A percentile compares a stretch with the other conserved stretches of the same genome.
phyloP scores from a whole-genome alignment of 2,113 vertebrate genomes.

The Pollimyrus isidori region DNA sequence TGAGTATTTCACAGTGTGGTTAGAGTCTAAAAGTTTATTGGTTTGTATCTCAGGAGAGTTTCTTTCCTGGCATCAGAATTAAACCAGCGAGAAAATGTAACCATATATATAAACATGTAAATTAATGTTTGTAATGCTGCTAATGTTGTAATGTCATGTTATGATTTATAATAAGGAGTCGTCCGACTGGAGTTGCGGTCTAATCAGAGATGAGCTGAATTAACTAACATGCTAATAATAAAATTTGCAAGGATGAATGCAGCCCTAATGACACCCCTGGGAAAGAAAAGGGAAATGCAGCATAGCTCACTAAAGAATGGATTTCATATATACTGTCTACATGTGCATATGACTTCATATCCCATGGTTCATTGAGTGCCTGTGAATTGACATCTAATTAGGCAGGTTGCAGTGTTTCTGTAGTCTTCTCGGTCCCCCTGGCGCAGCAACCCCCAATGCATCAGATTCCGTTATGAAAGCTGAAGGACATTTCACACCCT shows the following conservation, averaged over 20 bases:
- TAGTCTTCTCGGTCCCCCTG: neutral
- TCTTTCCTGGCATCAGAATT: neutral
- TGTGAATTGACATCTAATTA: neutral
- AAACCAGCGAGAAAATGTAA: neutral
- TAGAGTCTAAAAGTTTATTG: neutral
- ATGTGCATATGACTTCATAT: neutral
- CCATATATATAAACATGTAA: neutral
- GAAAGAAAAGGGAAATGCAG: neutral
- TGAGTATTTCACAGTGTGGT: neutral
- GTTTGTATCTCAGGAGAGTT: neutral
- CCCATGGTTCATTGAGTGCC: neutral
- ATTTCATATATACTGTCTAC: neutral
- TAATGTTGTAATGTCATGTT: neutral
- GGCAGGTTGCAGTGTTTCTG: neutral
- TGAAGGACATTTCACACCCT: neutral
- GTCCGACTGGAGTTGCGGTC: neutral
- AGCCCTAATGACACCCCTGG: neutral
- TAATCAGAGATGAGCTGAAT: neutral
- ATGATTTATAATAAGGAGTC: neutral
- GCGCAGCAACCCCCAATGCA: neutral
- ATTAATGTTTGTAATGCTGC: neutral
- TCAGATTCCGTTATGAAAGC: neutral
- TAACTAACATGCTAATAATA: neutral
- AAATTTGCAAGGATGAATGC: neutral
- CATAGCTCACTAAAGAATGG: neutral